Percentiles rank a stretch among this genome's conserved stretches.
Evolutionary conservation across 2,888 invertebrate species (phyloP).

Genomic region (Ennomos erosarius): DNA sequence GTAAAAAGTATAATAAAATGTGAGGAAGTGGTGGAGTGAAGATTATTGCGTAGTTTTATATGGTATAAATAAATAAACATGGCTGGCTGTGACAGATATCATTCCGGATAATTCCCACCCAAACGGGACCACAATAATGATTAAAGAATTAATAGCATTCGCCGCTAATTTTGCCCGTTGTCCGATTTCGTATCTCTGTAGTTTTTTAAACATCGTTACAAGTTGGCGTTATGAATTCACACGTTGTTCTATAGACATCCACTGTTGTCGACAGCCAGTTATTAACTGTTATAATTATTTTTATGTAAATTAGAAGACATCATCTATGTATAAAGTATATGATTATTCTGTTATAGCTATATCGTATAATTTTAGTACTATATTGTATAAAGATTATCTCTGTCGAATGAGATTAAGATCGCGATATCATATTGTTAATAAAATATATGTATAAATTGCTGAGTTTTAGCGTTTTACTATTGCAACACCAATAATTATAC

Average conservation of each 20-base stretch:
- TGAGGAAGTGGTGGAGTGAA: constrained; percentile 55
- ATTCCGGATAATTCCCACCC: too few relatives aligned
- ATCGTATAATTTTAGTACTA: constrained; percentile 64
- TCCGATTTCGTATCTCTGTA: too few relatives aligned
- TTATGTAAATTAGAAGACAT: constrained; percentile 64
- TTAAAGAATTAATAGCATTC: too few relatives aligned
- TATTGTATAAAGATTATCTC: constrained; percentile 73
- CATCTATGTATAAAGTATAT: constrained; percentile 62
- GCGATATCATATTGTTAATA: constrained; percentile 84
- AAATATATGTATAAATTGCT: constrained; percentile 84
- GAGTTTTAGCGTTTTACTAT: constrained; percentile 50
- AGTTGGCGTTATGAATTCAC: not conserved
- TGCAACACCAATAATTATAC: too few relatives aligned
- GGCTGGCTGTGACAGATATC: constrained; percentile 44
- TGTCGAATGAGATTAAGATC: constrained; percentile 76
- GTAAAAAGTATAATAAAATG: constrained; percentile 70
- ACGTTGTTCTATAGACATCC: constrained; percentile 1
- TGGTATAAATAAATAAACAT: constrained; percentile 53
- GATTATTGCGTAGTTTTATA: constrained; percentile 53
- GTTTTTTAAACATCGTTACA: too few relatives aligned
- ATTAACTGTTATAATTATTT: constrained; percentile 49
- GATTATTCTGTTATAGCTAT: constrained; percentile 53
- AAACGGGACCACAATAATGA: too few relatives aligned
- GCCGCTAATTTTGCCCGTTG: too few relatives aligned
- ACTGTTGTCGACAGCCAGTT: constrained; percentile 41